These are phyloP conservation scores for Leguminivora glycinivorella DNA, from an alignment of 1,140 invertebrate genomes.

Conservation along the genomic window DNA sequence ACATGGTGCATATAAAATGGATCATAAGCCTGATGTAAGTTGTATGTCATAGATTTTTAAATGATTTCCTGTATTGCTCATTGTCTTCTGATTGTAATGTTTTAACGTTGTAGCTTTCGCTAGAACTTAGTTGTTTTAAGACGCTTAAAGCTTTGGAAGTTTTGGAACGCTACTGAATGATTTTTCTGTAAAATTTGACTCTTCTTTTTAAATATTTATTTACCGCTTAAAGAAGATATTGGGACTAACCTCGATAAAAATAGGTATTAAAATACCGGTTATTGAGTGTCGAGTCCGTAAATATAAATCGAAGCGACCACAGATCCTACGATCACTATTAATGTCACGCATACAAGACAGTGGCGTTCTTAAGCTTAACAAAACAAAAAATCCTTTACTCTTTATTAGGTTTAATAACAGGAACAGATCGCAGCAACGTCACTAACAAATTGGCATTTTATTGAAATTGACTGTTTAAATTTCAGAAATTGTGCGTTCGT, in stretches of 20 bases:
- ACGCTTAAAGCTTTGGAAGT: not conserved
- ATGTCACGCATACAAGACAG: not conserved
- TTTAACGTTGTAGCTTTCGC: no score
- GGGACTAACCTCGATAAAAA: slow-evolving; percentile 1
- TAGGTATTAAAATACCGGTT: slow-evolving; percentile 10
- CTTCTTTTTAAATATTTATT: not conserved
- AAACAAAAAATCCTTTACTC: not conserved
- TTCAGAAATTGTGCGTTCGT: slow-evolving; percentile 77
- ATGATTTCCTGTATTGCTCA: no score
- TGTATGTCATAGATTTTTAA: no score
- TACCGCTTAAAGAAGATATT: not conserved
- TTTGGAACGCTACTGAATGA: not conserved
- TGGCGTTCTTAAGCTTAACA: not conserved
- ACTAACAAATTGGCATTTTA: slow-evolving; percentile 40
- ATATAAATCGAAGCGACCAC: not conserved
- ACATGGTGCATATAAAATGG: no score
- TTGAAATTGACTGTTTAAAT: slow-evolving; percentile 46
- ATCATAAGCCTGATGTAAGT: no score
- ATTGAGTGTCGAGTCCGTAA: not conserved
- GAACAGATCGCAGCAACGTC: not conserved
- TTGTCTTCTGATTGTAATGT: no score
- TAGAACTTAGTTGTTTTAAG: no score
- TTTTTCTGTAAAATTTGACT: not conserved
- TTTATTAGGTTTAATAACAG: not conserved
- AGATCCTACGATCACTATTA: slow-evolving; percentile 6